Evolutionary conservation across 1,140 invertebrate genomes (phyloP).

Genomic region (Archegozetes longisetosus): DNA sequence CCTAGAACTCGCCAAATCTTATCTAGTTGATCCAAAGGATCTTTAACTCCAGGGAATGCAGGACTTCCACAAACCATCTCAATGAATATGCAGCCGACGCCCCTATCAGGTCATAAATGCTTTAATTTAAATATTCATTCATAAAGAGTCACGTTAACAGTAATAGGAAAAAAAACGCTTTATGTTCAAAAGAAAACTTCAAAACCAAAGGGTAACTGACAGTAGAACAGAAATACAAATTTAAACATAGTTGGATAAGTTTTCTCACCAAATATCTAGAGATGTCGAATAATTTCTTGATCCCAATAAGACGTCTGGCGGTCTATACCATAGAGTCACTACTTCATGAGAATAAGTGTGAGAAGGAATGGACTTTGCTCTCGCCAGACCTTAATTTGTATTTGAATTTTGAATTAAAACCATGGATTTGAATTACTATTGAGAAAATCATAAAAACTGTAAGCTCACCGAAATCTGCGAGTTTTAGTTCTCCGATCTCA

Average conservation of each 20-base stretch:
- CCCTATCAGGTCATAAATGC: too few species aligned
- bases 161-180: too few species aligned
- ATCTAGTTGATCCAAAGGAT: conserved; percentile 47
- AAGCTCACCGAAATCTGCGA: conserved; percentile 40
- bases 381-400: conserved; percentile 39
- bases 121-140: too few species aligned
- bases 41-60: conserved; percentile 45
- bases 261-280: conserved; percentile 49
- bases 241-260: too few species aligned
- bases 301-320: conserved; percentile 50
- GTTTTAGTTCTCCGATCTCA: conserved; percentile 47
- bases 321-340: conserved; percentile 47
- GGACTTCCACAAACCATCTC: conserved; percentile 50
- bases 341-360: conserved; percentile 60
- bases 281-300: conserved; percentile 50
- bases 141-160: too few species aligned
- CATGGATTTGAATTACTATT: neutral
- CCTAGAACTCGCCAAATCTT: conserved; percentile 43
- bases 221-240: too few species aligned
- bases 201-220: neutral
- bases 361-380: conserved; percentile 54
- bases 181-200: too few species aligned
- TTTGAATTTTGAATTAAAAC: neutral
- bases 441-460: neutral
- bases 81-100: conserved; percentile 53